Base-by-base conservation (phyloP, 1,140 invertebrate species). In the Trypoxylus dichotomus region DNA sequence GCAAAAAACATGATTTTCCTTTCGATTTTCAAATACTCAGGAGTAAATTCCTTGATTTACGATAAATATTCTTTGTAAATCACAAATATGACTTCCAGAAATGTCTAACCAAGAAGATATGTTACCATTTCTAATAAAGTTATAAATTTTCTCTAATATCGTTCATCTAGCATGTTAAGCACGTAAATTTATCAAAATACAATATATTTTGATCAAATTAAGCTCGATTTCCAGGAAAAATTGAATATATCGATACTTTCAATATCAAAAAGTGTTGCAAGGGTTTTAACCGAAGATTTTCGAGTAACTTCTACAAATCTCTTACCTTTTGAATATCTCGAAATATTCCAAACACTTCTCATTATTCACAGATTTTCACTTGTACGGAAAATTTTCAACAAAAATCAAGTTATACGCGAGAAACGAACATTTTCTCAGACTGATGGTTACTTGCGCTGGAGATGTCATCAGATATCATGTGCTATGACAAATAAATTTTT, bases 401-500 rank as follows among this genome's bases (percentile, higher is more conserved):
- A 77, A 60, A 71, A 15, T 42, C 37, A 27, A 21, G 41, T 60
- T 60, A 27, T 76, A 76, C 43, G 41, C 60, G 58, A 37, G 13
- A 41, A 76, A 76, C 32, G 25, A 13, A 76, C 72, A 71, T 71
- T 68, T 77, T 77, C 72, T 41, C n/a, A 42, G 47, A 32, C 32
- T 68, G 58, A 47, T 68, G 25, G 27, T 77, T 71, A 77, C 58
- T 68, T 71, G 58, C 58, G 32, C 60, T 71, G 2, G 47, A 54
- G 15, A 54, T n/a, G 47, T 54, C 47, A 58, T 58, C 68, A 71
- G 68, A 74, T 74, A 29, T 74, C 73, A 75, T 75, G 74, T 75
- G 77, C 47, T 72, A 27, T 75, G 29, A 79, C 58, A 76, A 37
- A 24, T 75, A 37, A 77, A 77, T 41, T 77, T 60, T 68, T 77